These are phyloP conservation scores for Ladona fulva DNA, from an alignment of 1,140 invertebrate species.

Conservation along the genomic window DNA sequence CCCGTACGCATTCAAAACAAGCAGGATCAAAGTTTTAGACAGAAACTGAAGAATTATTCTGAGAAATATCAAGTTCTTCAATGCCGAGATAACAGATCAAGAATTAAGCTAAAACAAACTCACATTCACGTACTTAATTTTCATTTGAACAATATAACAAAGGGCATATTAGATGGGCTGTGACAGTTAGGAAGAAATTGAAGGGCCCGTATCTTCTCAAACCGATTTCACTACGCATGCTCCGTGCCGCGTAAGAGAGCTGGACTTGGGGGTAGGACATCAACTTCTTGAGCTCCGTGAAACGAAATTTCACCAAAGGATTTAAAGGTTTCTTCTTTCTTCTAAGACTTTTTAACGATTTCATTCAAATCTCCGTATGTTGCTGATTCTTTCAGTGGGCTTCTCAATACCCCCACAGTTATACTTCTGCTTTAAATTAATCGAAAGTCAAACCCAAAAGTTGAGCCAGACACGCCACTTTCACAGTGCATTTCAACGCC, in stretches of 20 bases:
- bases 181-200: neutral
- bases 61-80: too few species aligned
- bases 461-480: conserved; percentile 27
- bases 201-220: neutral
- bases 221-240: conserved; percentile 26
- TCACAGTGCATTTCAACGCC: conserved; percentile 25
- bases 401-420: conserved; percentile 15
- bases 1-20: too few species aligned
- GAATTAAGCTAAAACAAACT: too few species aligned
- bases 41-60: too few species aligned
- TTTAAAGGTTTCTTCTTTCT: conserved; percentile 20
- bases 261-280: conserved; percentile 27
- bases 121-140: too few species aligned
- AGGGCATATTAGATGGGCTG: too few species aligned
- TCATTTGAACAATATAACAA: too few species aligned
- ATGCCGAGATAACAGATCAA: too few species aligned
- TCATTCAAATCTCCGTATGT: conserved; percentile 16
- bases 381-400: conserved; percentile 15
- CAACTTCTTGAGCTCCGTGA: conserved; percentile 26
- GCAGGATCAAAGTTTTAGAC: too few species aligned
- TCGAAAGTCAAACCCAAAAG: conserved; percentile 21
- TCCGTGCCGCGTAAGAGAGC: conserved; percentile 30
- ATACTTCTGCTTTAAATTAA: conserved; percentile 19
- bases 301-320: conserved; percentile 27
- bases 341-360: conserved; percentile 11